Conservation (phyloP, 2,113 vertebrate genomes). For the Condylura cristata region DNA sequence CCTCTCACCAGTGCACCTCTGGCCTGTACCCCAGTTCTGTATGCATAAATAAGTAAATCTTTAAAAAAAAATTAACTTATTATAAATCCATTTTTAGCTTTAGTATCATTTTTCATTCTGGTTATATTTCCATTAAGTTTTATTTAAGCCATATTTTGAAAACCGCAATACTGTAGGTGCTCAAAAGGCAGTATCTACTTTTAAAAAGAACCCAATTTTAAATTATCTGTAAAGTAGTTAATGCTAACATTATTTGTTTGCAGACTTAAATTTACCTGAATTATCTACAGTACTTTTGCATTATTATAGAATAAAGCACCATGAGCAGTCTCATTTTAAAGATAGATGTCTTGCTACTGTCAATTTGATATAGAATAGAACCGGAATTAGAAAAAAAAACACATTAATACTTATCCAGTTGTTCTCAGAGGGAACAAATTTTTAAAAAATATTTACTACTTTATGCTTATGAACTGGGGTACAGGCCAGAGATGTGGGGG, state of each 20-base stretch:
- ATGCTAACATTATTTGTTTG: background rate
- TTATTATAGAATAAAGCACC: background rate
- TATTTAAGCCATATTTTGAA: slow-evolving; percentile 34
- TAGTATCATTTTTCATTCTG: slow-evolving; percentile 10
- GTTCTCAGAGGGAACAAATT: slow-evolving; percentile 31
- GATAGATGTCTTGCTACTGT: background rate
- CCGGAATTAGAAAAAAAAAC: slow-evolving; percentile 46
- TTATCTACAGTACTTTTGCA: slow-evolving; percentile 2
- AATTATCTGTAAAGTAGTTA: slow-evolving; percentile 29
- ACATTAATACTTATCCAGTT: slow-evolving; percentile 8
- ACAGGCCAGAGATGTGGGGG: too few species aligned
- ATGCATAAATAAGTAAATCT: too few species aligned
- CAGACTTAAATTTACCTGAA: slow-evolving; percentile 42
- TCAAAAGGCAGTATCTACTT: slow-evolving; percentile 8
- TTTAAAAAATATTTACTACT: too few species aligned
- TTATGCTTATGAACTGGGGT: too few species aligned
- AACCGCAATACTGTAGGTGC: background rate
- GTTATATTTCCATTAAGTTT: slow-evolving; percentile 6
- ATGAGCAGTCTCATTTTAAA: background rate
- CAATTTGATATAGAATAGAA: slow-evolving; percentile 32
- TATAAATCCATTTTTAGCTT: background rate
- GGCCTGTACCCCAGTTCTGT: too few species aligned
- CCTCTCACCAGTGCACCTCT: too few species aligned
- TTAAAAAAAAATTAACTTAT: background rate
- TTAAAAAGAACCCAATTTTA: background rate